phyloP scores from a whole-genome alignment of 2,113 vertebrate species.

The Arizona elegans region DNA sequence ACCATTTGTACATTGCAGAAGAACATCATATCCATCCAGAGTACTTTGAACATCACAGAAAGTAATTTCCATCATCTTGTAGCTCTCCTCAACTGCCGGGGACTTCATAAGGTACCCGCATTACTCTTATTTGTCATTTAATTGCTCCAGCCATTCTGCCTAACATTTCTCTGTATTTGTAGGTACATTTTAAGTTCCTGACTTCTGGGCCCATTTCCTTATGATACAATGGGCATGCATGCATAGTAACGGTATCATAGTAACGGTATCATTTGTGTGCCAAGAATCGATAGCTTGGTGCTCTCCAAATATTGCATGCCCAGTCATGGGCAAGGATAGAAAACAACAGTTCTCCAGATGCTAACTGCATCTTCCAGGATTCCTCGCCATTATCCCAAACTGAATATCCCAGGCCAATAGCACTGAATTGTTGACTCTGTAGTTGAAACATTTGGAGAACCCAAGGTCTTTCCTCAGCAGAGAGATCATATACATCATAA shows the following conservation, averaged over 20 bases:
- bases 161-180: background rate
- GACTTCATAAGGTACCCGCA: slow-evolving; percentile 82
- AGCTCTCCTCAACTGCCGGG: slow-evolving; percentile 83
- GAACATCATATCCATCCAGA: slow-evolving; percentile 81
- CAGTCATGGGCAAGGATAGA: background rate
- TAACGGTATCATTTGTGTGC: too few relatives aligned
- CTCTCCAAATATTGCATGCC: background rate
- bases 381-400: background rate
- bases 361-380: background rate
- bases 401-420: background rate
- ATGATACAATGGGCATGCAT: background rate
- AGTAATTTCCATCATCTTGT: slow-evolving; percentile 89
- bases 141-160: background rate
- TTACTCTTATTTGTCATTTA: background rate
- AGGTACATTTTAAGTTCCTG: background rate
- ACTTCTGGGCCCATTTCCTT: background rate
- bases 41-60: slow-evolving; percentile 85
- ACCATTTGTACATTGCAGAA: slow-evolving; percentile 61
- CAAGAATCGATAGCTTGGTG: background rate
- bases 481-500: too few relatives aligned
- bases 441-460: background rate
- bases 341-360: background rate
- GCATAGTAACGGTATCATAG: too few relatives aligned
- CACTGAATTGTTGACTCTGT: background rate
- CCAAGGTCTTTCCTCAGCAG: background rate